Conservation (phyloP, 2,888 invertebrate genomes). For the Coelinius sp. region DNA sequence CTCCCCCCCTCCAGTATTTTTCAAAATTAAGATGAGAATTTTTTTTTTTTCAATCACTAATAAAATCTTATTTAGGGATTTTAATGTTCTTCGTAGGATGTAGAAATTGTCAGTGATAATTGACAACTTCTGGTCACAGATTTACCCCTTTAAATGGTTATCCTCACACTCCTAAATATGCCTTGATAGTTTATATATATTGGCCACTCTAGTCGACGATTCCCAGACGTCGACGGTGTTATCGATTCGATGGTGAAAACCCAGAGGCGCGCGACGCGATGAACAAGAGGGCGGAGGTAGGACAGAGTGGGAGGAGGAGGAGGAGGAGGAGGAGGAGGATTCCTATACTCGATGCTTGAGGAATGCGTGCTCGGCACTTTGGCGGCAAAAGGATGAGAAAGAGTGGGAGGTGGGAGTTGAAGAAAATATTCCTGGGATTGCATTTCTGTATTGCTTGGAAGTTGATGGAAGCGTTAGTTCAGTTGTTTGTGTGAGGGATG, state of each 20-base stretch:
- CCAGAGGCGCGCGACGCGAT: constrained; percentile 39
- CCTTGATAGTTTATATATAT: constrained; percentile 25
- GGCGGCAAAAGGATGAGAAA: constrained; percentile 19
- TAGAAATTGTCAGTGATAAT: too few species aligned
- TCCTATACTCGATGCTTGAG: constrained; percentile 29
- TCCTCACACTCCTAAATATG: constrained; percentile 28
- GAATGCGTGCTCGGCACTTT: constrained; percentile 20
- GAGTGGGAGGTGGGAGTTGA: not conserved
- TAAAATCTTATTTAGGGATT: too few species aligned
- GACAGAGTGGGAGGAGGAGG: not conserved
- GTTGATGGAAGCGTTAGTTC: not conserved
- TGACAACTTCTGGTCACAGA: too few species aligned
- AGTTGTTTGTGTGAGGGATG: not conserved
- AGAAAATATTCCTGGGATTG: not conserved
- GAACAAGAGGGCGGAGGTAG: constrained; percentile 23
- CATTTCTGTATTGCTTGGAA: not conserved
- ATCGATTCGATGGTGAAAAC: constrained; percentile 55
- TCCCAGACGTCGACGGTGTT: constrained; percentile 42
- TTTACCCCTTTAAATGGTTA: constrained; percentile 38
- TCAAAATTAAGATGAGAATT: too few species aligned
- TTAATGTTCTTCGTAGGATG: too few species aligned
- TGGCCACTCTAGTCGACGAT: constrained; percentile 23
- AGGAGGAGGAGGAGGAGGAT: constrained; percentile 1
- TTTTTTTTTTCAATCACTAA: too few species aligned
- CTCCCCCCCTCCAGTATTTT: too few species aligned